Conservation (phyloP, 2,888 invertebrate genomes). For the Ectemnius cavifrons region DNA sequence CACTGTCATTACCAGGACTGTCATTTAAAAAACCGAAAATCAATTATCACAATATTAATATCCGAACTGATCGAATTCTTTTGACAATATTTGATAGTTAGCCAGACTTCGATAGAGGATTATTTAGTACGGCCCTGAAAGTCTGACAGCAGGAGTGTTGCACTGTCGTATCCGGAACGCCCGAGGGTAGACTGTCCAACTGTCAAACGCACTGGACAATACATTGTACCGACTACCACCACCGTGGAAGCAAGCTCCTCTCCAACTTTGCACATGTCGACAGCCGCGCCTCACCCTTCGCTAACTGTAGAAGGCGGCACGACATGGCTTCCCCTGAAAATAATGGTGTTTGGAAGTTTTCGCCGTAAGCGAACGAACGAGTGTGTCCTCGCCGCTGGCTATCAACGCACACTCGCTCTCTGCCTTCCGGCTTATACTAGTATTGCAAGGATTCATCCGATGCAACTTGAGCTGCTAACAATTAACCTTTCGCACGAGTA, state of each 20-base stretch:
- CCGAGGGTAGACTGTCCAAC: constrained; percentile 39
- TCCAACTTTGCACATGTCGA: constrained; percentile 52
- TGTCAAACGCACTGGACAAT: constrained; percentile 55
- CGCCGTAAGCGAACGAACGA: background rate
- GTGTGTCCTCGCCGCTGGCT: constrained; percentile 3
- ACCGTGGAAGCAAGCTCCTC: constrained; percentile 39
- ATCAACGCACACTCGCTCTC: constrained; percentile 2
- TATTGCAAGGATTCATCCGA: background rate
- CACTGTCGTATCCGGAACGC: constrained; percentile 17
- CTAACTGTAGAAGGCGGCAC: constrained; percentile 30
- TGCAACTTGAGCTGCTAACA: background rate
- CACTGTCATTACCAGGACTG: no score
- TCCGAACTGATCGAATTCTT: no score
- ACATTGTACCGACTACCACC: constrained; percentile 22
- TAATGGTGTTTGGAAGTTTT: constrained; percentile 41
- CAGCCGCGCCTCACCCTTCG: constrained; percentile 18
- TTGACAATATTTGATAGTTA: no score
- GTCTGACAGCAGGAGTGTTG: constrained; percentile 12
- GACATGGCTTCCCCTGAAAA: constrained; percentile 46
- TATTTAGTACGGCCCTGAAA: constrained; percentile 18
- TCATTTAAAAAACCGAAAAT: no score
- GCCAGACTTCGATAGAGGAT: no score
- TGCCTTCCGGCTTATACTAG: background rate
- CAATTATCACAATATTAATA: no score
- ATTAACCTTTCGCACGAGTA: background rate